These are phyloP conservation scores for Ischnura elegans DNA, from an alignment of 2,888 invertebrate species.

Conservation along the genomic window DNA sequence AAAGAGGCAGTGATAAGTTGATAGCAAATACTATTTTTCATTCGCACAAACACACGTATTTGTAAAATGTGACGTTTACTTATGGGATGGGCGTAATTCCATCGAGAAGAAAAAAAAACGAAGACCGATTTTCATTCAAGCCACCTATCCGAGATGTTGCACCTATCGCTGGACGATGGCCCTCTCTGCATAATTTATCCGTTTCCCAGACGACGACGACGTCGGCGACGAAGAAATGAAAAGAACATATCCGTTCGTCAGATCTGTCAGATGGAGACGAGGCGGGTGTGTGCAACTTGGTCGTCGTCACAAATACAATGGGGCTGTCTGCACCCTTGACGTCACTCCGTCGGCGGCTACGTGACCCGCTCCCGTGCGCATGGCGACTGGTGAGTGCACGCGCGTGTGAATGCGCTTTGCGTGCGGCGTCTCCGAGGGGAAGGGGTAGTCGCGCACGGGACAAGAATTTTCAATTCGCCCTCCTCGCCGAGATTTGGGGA, in stretches of 20 bases:
- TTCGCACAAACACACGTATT: too few relatives aligned
- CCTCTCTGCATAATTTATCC: neutral
- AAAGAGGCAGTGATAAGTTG: too few relatives aligned
- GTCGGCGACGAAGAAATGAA: neutral
- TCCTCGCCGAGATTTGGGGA: neutral
- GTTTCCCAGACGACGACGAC: neutral
- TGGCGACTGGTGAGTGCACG: neutral
- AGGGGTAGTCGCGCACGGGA: neutral
- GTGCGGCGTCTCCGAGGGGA: neutral
- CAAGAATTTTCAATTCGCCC: neutral
- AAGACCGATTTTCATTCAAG: too few relatives aligned
- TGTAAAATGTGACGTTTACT: too few relatives aligned
- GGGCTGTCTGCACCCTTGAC: neutral
- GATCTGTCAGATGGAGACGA: neutral
- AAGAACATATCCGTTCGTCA: neutral
- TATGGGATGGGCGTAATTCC: too few relatives aligned
- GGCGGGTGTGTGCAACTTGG: neutral
- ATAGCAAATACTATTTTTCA: too few relatives aligned
- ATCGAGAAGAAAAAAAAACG: too few relatives aligned
- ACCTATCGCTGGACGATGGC: neutral
- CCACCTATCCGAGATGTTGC: neutral
- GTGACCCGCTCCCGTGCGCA: neutral
- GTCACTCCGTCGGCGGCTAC: neutral
- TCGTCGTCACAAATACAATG: neutral
- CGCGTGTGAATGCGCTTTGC: neutral